phyloP scores from a whole-genome alignment of 2,888 invertebrate genomes.

The Neoscelio sp. region DNA sequence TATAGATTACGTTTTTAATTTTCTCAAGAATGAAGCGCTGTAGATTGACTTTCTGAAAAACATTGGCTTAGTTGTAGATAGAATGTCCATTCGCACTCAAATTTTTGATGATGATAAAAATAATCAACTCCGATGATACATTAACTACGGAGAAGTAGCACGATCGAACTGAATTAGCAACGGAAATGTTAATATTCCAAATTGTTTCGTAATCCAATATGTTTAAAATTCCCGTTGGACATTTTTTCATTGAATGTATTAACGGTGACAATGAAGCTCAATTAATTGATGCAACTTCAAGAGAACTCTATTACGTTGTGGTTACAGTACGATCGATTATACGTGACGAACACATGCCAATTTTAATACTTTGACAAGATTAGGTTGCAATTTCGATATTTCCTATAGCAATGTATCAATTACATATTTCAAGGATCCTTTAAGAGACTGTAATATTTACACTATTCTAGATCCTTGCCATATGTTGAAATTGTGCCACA shows the following conservation, averaged over 20 bases:
- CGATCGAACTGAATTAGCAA: conserved; percentile 20
- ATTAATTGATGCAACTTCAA: conserved; percentile 6
- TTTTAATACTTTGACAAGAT: conserved; percentile 21
- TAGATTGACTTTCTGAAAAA: not conserved
- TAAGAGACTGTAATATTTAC: conserved; percentile 15
- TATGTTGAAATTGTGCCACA: too few species aligned
- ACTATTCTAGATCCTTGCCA: too few species aligned
- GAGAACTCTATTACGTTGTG: conserved; percentile 19
- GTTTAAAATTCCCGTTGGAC: conserved; percentile 33
- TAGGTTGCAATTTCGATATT: conserved; percentile 21
- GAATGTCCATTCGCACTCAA: conserved; percentile 24
- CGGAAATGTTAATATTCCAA: conserved; percentile 47
- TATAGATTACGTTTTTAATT: conserved; percentile 10
- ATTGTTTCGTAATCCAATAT: conserved; percentile 28
- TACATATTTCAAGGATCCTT: conserved; percentile 35
- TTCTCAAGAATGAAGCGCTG: conserved; percentile 1
- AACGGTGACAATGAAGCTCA: conserved; percentile 4
- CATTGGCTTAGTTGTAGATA: conserved; percentile 27
- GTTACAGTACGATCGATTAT: conserved; percentile 30
- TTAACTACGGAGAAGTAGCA: conserved; percentile 26
- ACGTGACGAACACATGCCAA: conserved; percentile 29
- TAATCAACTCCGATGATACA: conserved; percentile 17
- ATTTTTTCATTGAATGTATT: conserved; percentile 29
- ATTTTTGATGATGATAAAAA: conserved; percentile 20
- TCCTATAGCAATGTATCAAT: not conserved